A percentile compares a stretch with the other conserved stretches of the same genome.
phyloP scores from a whole-genome alignment of 1,140 invertebrate genomes.

The Druon quercuslanigerum region DNA sequence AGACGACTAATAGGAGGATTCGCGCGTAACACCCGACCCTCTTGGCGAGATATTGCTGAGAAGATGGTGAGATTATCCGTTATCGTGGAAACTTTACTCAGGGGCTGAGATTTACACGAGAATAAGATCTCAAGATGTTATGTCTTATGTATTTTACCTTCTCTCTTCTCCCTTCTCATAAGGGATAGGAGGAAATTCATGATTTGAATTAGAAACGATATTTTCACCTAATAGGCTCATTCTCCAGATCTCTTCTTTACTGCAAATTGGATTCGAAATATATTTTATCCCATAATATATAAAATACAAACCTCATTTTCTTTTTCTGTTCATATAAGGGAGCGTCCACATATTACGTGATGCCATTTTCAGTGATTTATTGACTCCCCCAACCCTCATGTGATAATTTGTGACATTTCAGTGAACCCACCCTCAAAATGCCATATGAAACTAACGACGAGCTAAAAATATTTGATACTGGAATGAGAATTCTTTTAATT shows the following conservation, averaged over 20 bases:
- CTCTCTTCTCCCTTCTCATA: not conserved
- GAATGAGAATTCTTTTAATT: no score
- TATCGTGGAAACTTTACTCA: conserved; percentile 27
- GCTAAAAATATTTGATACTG: no score
- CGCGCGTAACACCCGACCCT: conserved; percentile 26
- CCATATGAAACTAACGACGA: no score
- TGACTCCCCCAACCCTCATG: no score
- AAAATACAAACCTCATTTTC: not conserved
- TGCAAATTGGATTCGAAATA: not conserved
- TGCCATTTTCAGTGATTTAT: no score
- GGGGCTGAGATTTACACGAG: conserved; percentile 27
- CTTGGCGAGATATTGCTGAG: conserved; percentile 18
- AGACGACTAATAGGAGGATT: conserved; percentile 21
- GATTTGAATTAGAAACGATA: conserved; percentile 29
- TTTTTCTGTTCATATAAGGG: not conserved
- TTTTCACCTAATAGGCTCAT: conserved; percentile 25
- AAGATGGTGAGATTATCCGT: conserved; percentile 28
- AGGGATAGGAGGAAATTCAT: conserved; percentile 3
- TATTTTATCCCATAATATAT: not conserved
- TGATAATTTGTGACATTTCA: no score
- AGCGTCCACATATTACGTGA: not conserved
- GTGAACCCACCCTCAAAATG: no score
- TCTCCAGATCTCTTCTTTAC: not conserved
- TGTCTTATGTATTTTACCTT: conserved; percentile 12
- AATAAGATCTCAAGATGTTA: conserved; percentile 28